Base-by-base conservation (phyloP, 2,888 invertebrate species). In the Coelinius sp. region DNA sequence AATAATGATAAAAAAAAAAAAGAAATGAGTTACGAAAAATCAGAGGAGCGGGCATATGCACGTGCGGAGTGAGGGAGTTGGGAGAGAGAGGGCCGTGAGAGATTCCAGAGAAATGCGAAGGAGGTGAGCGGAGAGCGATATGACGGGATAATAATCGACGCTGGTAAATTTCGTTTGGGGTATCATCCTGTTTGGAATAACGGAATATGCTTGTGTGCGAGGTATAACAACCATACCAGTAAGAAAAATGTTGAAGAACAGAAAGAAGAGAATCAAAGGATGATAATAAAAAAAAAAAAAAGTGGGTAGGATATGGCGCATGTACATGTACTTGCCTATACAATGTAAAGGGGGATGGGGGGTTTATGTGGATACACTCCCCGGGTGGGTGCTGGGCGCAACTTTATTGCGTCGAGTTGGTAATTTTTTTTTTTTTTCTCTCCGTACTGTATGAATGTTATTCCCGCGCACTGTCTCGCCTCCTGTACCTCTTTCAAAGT, bases 371-470 rank as follows among this genome's bases (percentile, higher is more conserved):
- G 14, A 27, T 35, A 53, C 70, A 24, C 68, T 70, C 46, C 31
- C 59, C 59, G 59, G 44, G 52, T 35, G 66, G 59, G 59, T 49
- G 49, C 22, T n/a, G n/a, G n/a, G 64, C 64, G 70, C 64, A 70
- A 70, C 64, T 70, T 70, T 70, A 70, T 70, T 70, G 64, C 70
- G 41, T 41, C 70, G 76, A 70, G 74, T 70, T 70, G 71, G 73
- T 76, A 71, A 75, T 72, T 74, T 75, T 76, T 75, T 76, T 67
- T 53, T 46, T 44, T 66, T 66, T 66, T 52, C n/a, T 38, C 27
- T 31, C 14, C 31, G 70, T 49, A 64, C 70, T 35, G 64, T 25
- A 52, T 70, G 53, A 70, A 70, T 70, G 59, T 53, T 70, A 44
- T 70, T 35, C 38, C 20, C n/a, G n/a, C n/a, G 35, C 25, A 41